These are phyloP conservation scores for Chironomus striatipennis DNA, from an alignment of 1,140 invertebrate species.

Conservation along the genomic window DNA sequence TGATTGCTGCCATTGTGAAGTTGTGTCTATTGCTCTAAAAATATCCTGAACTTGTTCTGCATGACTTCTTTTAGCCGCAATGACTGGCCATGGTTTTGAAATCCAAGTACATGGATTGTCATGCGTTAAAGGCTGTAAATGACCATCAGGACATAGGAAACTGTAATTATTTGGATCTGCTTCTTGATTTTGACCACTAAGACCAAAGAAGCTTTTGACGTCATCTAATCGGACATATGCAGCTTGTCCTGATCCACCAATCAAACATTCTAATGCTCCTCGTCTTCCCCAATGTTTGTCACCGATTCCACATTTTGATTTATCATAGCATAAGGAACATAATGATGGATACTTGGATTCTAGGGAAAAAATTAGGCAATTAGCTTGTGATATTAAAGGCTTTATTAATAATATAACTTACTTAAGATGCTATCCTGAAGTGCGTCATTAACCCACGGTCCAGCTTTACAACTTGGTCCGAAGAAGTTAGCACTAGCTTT, in stretches of 20 bases:
- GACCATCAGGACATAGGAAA: conserved; percentile 75
- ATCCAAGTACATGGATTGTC: conserved; percentile 63
- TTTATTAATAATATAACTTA: conserved; percentile 40
- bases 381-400: not conserved
- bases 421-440: conserved; percentile 57
- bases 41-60: conserved; percentile 48
- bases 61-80: conserved; percentile 51
- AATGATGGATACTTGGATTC: conserved; percentile 59
- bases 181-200: conserved; percentile 35
- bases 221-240: conserved; percentile 67
- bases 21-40: conserved; percentile 39
- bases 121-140: conserved; percentile 47
- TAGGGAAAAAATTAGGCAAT: conserved; percentile 31
- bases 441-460: conserved; percentile 64
- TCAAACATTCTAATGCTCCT: conserved; percentile 69
- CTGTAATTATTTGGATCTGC: conserved; percentile 47
- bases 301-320: conserved; percentile 48
- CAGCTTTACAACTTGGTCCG: conserved; percentile 65
- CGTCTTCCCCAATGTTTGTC: conserved; percentile 74
- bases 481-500: conserved; percentile 60
- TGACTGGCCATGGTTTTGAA: conserved; percentile 62
- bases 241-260: conserved; percentile 64
- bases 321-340: conserved; percentile 57
- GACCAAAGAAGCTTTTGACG: conserved; percentile 51
- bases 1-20: conserved; percentile 44